Base-by-base conservation (phyloP, 2,888 invertebrate species). In the Argyresthia goedartella region DNA sequence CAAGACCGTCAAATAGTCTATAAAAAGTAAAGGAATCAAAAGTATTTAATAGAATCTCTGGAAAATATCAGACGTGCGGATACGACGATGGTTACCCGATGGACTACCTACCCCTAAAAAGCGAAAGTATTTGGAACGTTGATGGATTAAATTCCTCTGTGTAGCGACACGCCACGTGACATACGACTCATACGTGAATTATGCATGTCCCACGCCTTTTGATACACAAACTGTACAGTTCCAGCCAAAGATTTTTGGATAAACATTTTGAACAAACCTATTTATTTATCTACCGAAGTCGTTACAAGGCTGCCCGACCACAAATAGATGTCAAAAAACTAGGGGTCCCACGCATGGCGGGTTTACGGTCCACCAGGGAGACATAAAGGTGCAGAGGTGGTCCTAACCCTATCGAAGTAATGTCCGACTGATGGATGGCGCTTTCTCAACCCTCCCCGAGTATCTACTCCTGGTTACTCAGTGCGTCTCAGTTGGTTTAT, bases 321-420 rank as follows among this genome's bases (percentile, higher is more conserved):
- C 85, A 86, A 84, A 85, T 86, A 84, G 82, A 84, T 76, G 84
- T 81, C 81, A 85, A 84, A 86, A 82, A 82, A 82, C 78, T 80
- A 75, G 81, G 77, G 78, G 73, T 71, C 70, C 68, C 69, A 67
- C 67, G 72, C 71, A 73, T 71, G 69, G 76, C 71, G 76, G 73
- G 71, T 76, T 84, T 85, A 85, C 80, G 69, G 78, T 68, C 63
- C 82, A 77, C 85, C 69, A 64, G 86, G 85, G 86, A 85, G 74
- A 57, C 84, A 85, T 86, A 86, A 85, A 85, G 85, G 84, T 86
- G 74, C 76, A 76, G 77, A 80, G 77, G 72, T 77, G 77, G 77
- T 73, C 77, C 79, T 84, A 86, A 86, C 85, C 86, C 86, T 86
- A 86, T 85, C 85, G 85, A 81, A 79, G 75, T 68, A 71, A 80